Base-by-base conservation (phyloP, 2,113 vertebrate species). In the Ochotona curzoniae region DNA sequence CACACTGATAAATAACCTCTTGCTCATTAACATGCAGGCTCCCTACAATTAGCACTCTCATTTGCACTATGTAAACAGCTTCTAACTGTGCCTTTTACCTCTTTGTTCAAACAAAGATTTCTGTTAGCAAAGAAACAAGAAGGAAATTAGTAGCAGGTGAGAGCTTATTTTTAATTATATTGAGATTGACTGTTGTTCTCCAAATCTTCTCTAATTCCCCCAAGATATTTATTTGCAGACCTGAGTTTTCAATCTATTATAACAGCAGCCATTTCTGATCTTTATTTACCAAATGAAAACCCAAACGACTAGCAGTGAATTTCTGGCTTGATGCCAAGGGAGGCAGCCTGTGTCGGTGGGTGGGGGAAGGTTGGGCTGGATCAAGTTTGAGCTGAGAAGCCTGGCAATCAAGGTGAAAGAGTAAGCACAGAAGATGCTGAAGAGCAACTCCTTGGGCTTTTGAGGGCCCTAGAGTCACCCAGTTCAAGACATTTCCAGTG, bases 111-210 rank as follows among this genome's bases (percentile, higher is more conserved):
- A 97, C 96, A 96, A 97, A 97, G 96, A 97, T 97, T 96, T 96
- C 96, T 97, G 96, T 97, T 95, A 97, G 97, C 96, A 94, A 96
- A 96, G 96, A 96, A 97, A 97, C 96, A 96, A 96, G 93, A 87
- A 97, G 93, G 95, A 96, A 97, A 97, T 97, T 96, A 97, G 97
- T 97, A 95, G 96, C 97, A 97, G 96, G 97, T 97, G 96, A 97
- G 96, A 95, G 97, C 96, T 97, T 97, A 97, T 96, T 97, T 97
- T 96, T 97, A 97, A 97, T 97, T 97, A 97, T 94, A 97, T 88
- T 96, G 95, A 96, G 96, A 97, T 96, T 97, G 97, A 96, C 96
- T 97, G 94, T 97, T 96, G 96, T 97, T 97, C 96, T 96, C 94
- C 91, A 97, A 97, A 97, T 97, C 97, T 96, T 94, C 95, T 93